phyloP scores from a whole-genome alignment of 2,888 invertebrate genomes.

The Tetrapedia diversipes region DNA sequence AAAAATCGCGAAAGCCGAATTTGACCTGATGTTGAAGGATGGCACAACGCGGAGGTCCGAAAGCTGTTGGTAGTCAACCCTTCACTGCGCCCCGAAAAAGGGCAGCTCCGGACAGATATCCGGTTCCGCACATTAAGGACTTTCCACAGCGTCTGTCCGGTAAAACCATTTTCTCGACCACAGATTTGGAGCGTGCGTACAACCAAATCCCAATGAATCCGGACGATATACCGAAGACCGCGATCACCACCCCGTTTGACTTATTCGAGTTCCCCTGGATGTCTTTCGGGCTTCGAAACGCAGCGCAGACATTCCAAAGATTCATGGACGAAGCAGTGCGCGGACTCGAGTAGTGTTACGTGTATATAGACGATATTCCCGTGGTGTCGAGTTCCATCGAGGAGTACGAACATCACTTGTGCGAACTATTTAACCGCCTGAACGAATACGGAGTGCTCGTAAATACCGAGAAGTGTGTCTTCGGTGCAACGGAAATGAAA shows the following conservation, averaged over 20 bases:
- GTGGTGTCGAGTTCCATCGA: neutral
- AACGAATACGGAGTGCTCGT: neutral
- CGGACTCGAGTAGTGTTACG: constrained; percentile 18
- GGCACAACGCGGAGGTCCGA: neutral
- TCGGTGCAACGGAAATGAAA: neutral
- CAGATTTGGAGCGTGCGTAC: constrained; percentile 7
- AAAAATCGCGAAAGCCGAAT: neutral
- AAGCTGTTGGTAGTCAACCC: constrained; percentile 13
- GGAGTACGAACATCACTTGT: neutral
- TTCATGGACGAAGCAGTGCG: constrained; percentile 13
- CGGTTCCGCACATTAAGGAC: neutral
- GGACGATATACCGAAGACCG: constrained; percentile 2
- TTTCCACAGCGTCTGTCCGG: neutral
- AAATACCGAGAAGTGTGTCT: neutral
- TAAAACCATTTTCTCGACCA: neutral
- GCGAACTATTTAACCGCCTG: neutral
- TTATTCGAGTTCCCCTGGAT: neutral
- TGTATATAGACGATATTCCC: constrained; percentile 18
- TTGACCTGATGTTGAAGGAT: neutral
- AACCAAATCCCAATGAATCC: constrained; percentile 1
- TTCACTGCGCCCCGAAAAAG: constrained; percentile 5
- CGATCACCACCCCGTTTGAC: neutral
- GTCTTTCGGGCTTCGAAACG: constrained; percentile 5
- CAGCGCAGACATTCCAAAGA: constrained; percentile 1
- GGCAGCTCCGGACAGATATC: neutral